Conservation (phyloP, 2,113 vertebrate genomes). For the Megaleporinus macrocephalus region DNA sequence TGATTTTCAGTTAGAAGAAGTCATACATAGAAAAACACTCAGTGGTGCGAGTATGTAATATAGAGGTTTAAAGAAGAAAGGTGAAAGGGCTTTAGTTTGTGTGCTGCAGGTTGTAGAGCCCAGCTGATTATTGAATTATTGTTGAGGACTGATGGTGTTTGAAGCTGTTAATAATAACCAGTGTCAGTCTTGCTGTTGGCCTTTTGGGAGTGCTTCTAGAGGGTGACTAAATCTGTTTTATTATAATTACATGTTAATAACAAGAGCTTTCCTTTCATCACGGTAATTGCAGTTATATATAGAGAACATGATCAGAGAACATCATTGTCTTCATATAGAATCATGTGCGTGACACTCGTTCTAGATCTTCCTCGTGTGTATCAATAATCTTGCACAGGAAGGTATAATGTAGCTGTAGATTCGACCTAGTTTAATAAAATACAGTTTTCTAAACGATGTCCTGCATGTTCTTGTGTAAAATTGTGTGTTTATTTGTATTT, state of each 20-base stretch:
- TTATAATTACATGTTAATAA: neutral
- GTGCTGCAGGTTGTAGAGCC: neutral
- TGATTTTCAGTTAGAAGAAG: conserved; percentile 13
- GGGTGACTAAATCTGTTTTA: neutral
- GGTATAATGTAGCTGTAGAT: too few species aligned
- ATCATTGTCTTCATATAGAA: neutral
- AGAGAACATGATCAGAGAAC: neutral
- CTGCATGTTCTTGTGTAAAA: too few species aligned
- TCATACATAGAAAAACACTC: neutral
- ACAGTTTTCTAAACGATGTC: too few species aligned
- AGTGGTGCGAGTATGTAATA: neutral
- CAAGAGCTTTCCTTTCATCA: neutral
- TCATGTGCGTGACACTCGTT: neutral
- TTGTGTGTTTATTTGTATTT: too few species aligned
- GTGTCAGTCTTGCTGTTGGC: neutral
- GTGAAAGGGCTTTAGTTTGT: neutral
- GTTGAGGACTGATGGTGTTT: neutral
- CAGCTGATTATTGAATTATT: neutral
- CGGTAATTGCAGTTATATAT: neutral
- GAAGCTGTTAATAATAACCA: neutral
- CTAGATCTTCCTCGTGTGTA: too few species aligned
- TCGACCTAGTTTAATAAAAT: too few species aligned
- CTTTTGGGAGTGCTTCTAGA: neutral
- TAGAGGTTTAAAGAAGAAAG: neutral
- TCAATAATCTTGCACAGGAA: too few species aligned